phyloP scores from a whole-genome alignment of 2,888 invertebrate genomes.

The Apantesis nais region DNA sequence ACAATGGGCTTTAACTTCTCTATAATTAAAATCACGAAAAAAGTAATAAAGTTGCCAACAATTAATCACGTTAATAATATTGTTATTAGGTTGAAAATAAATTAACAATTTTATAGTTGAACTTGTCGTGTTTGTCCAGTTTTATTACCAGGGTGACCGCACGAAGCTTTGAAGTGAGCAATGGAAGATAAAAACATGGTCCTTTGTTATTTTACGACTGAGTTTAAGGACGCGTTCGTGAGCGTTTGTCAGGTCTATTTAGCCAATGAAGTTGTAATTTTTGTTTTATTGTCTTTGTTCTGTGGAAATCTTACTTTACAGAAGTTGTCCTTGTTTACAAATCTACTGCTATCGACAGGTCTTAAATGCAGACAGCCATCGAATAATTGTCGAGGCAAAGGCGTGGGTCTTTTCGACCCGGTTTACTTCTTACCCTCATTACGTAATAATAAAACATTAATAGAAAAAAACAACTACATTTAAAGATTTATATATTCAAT shows the following conservation, averaged over 20 bases:
- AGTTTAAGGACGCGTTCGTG: not conserved
- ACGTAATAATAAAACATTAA: too few relatives aligned
- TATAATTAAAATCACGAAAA: constrained; percentile 20
- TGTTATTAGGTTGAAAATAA: constrained; percentile 30
- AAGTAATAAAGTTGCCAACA: constrained; percentile 22
- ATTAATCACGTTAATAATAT: constrained; percentile 20
- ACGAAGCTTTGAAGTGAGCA: constrained; percentile 4
- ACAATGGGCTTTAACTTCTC: constrained; percentile 5
- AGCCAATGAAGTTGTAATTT: too few relatives aligned
- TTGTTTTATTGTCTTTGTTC: not conserved
- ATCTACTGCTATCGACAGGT: too few relatives aligned
- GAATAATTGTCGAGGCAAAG: too few relatives aligned
- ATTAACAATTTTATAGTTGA: constrained; percentile 26
- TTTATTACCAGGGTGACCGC: constrained; percentile 16
- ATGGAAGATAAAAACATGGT: constrained; percentile 9
- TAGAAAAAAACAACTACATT: too few relatives aligned
- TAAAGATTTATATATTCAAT: too few relatives aligned
- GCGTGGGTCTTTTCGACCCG: too few relatives aligned
- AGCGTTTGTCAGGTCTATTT: not conserved
- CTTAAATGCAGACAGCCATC: too few relatives aligned
- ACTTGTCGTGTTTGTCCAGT: constrained; percentile 18
- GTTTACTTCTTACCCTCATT: too few relatives aligned
- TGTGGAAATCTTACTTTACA: not conserved
- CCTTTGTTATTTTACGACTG: constrained; percentile 7
- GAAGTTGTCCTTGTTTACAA: too few relatives aligned